Conservation (phyloP, 2,888 invertebrate genomes). For the Hydropsyche betteni region DNA sequence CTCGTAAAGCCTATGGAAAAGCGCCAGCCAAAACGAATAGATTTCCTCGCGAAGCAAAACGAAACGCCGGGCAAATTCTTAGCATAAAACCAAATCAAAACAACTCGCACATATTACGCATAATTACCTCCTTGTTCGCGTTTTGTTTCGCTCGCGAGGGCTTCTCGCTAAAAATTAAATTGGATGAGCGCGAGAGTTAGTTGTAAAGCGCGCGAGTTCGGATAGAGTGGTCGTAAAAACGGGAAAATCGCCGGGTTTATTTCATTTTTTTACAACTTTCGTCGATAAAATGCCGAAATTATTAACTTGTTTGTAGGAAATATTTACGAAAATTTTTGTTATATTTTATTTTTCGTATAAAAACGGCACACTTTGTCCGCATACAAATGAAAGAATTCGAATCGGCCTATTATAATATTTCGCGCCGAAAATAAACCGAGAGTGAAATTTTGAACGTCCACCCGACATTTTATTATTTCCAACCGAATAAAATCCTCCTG, state of each 20-base stretch:
- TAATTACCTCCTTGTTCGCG: no score
- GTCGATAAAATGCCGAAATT: slow-evolving; percentile 10
- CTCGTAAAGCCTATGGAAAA: slow-evolving; percentile 22
- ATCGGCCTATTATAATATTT: no score
- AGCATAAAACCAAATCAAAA: no score
- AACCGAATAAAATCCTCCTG: no score
- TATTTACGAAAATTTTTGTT: not conserved
- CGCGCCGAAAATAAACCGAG: not conserved
- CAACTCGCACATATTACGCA: no score
- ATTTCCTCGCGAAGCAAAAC: slow-evolving; percentile 3
- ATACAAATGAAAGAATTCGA: no score
- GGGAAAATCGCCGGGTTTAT: slow-evolving; percentile 18
- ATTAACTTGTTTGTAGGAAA: slow-evolving; percentile 12
- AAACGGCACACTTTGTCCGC: not conserved
- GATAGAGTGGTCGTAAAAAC: slow-evolving; percentile 13
- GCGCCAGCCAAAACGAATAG: slow-evolving; percentile 21
- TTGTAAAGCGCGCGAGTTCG: no score
- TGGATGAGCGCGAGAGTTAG: no score
- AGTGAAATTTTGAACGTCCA: not conserved
- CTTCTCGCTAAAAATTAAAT: no score
- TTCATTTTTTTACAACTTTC: slow-evolving; percentile 19
- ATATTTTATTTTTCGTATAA: not conserved
- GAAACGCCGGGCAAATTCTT: not conserved
- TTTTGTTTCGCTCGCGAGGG: no score
- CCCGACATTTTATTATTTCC: slow-evolving; percentile 13